A percentile compares a stretch with the other conserved stretches of the same genome.
phyloP scores from a whole-genome alignment of 2,113 vertebrate genomes.

The Oplegnathus fasciatus region DNA sequence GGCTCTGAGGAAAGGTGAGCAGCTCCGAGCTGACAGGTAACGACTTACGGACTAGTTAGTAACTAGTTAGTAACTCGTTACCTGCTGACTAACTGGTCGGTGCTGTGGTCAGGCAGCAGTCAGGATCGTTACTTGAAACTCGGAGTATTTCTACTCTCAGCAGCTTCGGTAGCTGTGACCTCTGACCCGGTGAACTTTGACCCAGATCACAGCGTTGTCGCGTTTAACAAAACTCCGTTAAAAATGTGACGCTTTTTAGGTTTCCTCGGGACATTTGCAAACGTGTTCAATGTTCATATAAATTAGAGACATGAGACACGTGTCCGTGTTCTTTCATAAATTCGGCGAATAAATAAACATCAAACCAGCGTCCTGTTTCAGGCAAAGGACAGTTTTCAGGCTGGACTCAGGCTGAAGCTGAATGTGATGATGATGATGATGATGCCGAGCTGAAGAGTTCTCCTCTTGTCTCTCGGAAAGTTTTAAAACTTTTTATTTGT shows the following conservation, averaged over 20 bases:
- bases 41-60: no score
- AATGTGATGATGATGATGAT: neutral
- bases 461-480: neutral
- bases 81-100: accelerated
- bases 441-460: neutral
- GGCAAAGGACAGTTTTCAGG: neutral
- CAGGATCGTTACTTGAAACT: no score
- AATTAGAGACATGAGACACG: accelerated
- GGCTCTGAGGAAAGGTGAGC: slow-evolving; percentile 81
- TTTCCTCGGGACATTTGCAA: neutral
- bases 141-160: neutral
- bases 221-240: neutral
- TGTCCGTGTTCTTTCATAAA: neutral
- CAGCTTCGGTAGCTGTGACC: neutral
- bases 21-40: no score
- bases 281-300: accelerated
- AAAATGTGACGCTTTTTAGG: neutral
- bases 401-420: neutral
- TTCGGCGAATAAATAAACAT: neutral
- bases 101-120: neutral
- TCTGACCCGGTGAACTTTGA: slow-evolving; percentile 44
- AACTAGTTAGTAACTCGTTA: neutral
- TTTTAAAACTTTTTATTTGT: neutral
- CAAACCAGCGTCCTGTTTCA: neutral
- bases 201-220: neutral